Percentiles rank a stretch among this genome's conserved stretches.
These are phyloP conservation scores for Hydropsyche betteni DNA, from an alignment of 2,888 invertebrate species.

Conservation along the genomic window DNA sequence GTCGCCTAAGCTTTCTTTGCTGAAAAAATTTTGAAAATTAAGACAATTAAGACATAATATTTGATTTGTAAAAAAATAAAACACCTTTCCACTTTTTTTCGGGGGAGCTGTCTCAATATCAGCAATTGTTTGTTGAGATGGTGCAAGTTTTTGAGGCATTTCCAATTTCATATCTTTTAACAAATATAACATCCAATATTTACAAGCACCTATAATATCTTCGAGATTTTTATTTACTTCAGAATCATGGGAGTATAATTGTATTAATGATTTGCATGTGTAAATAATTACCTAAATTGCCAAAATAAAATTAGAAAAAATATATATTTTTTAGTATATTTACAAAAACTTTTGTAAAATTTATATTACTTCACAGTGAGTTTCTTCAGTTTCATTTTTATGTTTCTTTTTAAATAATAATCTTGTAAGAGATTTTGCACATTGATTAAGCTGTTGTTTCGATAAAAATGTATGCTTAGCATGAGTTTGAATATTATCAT, in stretches of 20 bases:
- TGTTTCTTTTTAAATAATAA: constrained; percentile 59
- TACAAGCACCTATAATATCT: constrained; percentile 68
- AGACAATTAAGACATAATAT: background rate
- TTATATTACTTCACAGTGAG: constrained; percentile 62
- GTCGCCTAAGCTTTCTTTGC: constrained; percentile 48
- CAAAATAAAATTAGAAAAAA: background rate
- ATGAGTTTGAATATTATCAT: constrained; percentile 40
- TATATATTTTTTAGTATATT: background rate
- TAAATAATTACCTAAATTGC: constrained; percentile 63
- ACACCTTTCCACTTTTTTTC: constrained; percentile 70
- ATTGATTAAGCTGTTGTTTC: constrained; percentile 55
- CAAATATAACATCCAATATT: constrained; percentile 67
- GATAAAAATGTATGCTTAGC: constrained; percentile 53
- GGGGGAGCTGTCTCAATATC: constrained; percentile 58
- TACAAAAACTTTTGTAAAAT: constrained; percentile 6
- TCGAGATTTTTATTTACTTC: constrained; percentile 59
- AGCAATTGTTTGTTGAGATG: constrained; percentile 70
- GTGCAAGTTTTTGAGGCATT: constrained; percentile 66
- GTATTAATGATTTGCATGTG: constrained; percentile 60
- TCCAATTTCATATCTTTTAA: constrained; percentile 58
- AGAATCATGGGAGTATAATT: constrained; percentile 60
- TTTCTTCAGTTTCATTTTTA: constrained; percentile 60
- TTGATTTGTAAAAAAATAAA: background rate
- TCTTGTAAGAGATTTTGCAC: constrained; percentile 59
- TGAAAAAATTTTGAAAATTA: constrained; percentile 32